These are phyloP conservation scores for Tiphia femorata DNA, from an alignment of 2,888 invertebrate species.

Conservation along the genomic window DNA sequence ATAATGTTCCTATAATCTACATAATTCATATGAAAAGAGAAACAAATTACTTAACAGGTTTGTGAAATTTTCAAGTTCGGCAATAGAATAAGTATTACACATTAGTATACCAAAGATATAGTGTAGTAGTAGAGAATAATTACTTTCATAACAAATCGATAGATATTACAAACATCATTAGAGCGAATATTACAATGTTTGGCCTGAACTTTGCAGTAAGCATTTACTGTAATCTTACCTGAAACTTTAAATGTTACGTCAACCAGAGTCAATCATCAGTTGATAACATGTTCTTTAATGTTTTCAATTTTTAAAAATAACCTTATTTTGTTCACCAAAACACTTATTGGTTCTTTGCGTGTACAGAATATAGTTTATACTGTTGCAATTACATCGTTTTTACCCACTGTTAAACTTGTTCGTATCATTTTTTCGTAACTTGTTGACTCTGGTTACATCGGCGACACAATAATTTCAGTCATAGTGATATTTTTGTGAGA, in stretches of 20 bases:
- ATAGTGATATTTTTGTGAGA: conserved; percentile 55
- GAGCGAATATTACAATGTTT: conserved; percentile 33
- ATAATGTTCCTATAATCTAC: conserved; percentile 51
- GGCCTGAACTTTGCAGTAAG: conserved; percentile 29
- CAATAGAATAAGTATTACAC: conserved; percentile 47
- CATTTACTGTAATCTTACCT: conserved; percentile 19
- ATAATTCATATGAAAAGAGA: conserved; percentile 25
- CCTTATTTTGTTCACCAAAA: too few species aligned
- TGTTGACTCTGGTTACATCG: conserved; percentile 27
- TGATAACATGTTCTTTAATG: neutral
- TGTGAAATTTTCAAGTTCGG: conserved; percentile 36
- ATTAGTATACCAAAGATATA: conserved; percentile 62
- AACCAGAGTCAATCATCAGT: conserved; percentile 25
- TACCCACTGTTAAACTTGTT: neutral
- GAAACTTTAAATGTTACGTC: conserved; percentile 17
- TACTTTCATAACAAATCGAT: conserved; percentile 32
- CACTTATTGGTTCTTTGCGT: too few species aligned
- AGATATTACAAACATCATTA: conserved; percentile 40
- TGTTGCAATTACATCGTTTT: neutral
- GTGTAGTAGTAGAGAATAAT: conserved; percentile 43
- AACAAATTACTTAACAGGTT: conserved; percentile 16
- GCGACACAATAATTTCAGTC: conserved; percentile 41
- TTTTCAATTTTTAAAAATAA: neutral
- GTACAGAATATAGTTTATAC: neutral
- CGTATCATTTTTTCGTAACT: neutral